A percentile compares a stretch with the other conserved stretches of the same genome.
Conservation (phyloP, 2,113 vertebrate genomes). For the Macquaria ambigua region DNA sequence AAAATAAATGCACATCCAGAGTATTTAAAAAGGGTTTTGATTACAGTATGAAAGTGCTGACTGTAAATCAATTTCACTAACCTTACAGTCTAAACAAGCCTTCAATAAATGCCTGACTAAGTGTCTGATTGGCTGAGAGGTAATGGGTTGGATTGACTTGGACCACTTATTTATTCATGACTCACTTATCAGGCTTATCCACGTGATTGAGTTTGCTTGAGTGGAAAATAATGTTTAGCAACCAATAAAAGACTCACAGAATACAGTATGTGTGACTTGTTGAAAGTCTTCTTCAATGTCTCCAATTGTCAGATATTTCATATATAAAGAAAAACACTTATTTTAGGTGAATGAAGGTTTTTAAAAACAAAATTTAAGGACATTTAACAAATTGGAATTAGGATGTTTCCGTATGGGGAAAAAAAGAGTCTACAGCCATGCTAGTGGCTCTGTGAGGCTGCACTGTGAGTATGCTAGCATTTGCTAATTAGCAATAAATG, state of each 20-base stretch:
- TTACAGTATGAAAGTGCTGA: constrained; percentile 9
- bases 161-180: constrained; percentile 77
- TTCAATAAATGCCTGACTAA: constrained; percentile 43
- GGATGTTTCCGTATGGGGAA: background rate
- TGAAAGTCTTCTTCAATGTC: background rate
- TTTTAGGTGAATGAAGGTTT: background rate
- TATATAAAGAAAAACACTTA: background rate
- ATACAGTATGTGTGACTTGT: background rate
- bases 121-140: constrained; percentile 48
- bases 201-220: constrained; percentile 60
- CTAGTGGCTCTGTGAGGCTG: background rate
- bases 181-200: constrained; percentile 63
- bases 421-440: background rate
- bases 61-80: constrained; percentile 29
- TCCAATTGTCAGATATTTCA: background rate
- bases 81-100: constrained; percentile 32
- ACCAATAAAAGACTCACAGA: constrained; percentile 28
- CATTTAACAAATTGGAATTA: no score
- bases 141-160: constrained; percentile 63
- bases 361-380: background rate
- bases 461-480: background rate
- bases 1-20: background rate
- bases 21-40: constrained; percentile 10
- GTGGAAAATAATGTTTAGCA: constrained; percentile 55
- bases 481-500: background rate